Evolutionary conservation across 2,888 invertebrate genomes (phyloP).

Genomic region (Nysson spinosus): DNA sequence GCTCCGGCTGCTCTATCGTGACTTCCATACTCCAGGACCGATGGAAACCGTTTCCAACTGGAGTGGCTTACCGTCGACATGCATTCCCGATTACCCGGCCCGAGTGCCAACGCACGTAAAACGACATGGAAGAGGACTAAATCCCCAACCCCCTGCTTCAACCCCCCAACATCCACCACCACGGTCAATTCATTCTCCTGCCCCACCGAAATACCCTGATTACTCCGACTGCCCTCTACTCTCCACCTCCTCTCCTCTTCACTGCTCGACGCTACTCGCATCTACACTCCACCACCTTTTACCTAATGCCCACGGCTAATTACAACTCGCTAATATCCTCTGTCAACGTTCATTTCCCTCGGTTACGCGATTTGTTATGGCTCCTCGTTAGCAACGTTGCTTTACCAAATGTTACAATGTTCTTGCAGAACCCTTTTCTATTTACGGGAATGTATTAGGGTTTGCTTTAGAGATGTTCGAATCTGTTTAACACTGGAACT

Average conservation of each 20-base stretch:
- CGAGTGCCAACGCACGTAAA: slow-evolving; percentile 15
- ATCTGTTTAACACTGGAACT: too few species aligned
- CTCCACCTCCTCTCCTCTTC: not conserved
- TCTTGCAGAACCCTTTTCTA: too few species aligned
- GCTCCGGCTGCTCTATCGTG: slow-evolving; percentile 17
- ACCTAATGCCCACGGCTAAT: not conserved
- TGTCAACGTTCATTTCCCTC: too few species aligned
- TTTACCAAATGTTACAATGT: too few species aligned
- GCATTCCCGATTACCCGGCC: slow-evolving; percentile 48
- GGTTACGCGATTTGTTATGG: too few species aligned
- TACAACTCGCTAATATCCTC: not conserved
- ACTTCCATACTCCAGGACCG: slow-evolving; percentile 36
- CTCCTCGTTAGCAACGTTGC: too few species aligned
- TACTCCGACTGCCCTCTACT: not conserved
- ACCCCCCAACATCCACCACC: slow-evolving; percentile 8
- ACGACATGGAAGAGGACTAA: slow-evolving; percentile 10
- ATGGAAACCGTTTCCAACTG: slow-evolving; percentile 45
- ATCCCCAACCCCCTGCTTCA: not conserved
- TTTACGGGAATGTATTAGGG: too few species aligned
- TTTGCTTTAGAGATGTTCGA: too few species aligned
- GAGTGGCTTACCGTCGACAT: slow-evolving; percentile 37
- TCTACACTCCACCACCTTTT: too few species aligned
- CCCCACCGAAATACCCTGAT: not conserved
- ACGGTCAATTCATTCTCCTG: slow-evolving; percentile 16
- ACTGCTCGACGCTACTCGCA: too few species aligned